These are phyloP conservation scores for Campylorhamphus procurvoides DNA, from an alignment of 2,113 vertebrate genomes.

Conservation along the genomic window DNA sequence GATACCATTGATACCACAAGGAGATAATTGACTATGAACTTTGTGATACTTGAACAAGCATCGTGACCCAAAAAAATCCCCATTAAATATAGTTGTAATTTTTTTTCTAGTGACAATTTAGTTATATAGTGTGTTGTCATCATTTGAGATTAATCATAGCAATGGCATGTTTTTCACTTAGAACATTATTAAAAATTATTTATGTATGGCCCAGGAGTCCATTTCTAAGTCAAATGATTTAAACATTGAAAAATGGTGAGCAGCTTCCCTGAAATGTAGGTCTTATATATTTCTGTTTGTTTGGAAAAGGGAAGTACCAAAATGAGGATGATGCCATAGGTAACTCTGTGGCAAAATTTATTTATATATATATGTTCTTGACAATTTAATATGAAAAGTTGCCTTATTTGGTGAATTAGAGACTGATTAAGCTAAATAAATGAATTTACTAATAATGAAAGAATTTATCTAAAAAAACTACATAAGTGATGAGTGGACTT, in stretches of 20 bases:
- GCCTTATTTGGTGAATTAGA: neutral
- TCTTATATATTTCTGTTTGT: slow-evolving; percentile 15
- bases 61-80: neutral
- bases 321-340: neutral
- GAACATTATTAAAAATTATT: slow-evolving; percentile 45
- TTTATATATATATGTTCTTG: neutral
- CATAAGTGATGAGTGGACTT: rapidly evolving
- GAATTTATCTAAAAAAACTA: neutral
- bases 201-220: neutral
- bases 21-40: slow-evolving; percentile 38
- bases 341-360: neutral
- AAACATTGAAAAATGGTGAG: slow-evolving; percentile 36
- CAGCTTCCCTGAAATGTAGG: neutral
- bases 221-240: slow-evolving; percentile 23
- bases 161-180: slow-evolving; percentile 40
- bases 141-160: slow-evolving; percentile 51
- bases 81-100: neutral
- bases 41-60: slow-evolving; percentile 2
- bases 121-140: slow-evolving; percentile 24
- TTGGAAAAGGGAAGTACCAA: neutral
- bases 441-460: neutral
- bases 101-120: slow-evolving; percentile 22
- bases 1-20: neutral
- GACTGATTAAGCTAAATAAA: neutral
- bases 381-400: neutral